Conservation (phyloP, 2,797 vertebrate species). For the Crypturellus tataupa region DNA sequence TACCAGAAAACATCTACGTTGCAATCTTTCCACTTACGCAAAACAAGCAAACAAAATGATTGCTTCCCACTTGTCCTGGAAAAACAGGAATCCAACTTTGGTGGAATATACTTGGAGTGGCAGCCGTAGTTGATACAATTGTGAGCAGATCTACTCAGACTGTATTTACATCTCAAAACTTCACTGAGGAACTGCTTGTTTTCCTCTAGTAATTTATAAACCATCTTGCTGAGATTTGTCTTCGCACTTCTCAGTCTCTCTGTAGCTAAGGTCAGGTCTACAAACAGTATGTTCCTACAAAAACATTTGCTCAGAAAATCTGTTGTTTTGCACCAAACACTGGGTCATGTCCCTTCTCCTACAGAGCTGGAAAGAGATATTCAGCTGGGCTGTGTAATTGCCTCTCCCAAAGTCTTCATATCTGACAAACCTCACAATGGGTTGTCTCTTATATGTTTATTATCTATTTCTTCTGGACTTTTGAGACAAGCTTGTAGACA, state of each 20-base stretch:
- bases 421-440: background rate
- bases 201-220: background rate
- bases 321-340: background rate
- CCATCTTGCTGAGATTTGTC: background rate
- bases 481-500: background rate
- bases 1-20: background rate
- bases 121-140: background rate
- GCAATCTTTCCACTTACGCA: accelerated
- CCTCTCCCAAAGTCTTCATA: background rate
- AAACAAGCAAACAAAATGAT: background rate
- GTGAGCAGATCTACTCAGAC: background rate
- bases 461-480: background rate
- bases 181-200: background rate
- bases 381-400: constrained; percentile 3
- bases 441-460: background rate
- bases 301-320: background rate
- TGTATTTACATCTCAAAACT: background rate
- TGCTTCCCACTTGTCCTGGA: background rate
- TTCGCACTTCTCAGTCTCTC: background rate
- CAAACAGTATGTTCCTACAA: background rate
- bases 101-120: background rate
- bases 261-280: background rate
- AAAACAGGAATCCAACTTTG: background rate
- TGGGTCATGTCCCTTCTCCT: background rate
- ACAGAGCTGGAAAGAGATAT: constrained; percentile 8